Base-by-base conservation (phyloP, 92 coral and sea anemone genomes). In the Blastomussa wellsi region DNA sequence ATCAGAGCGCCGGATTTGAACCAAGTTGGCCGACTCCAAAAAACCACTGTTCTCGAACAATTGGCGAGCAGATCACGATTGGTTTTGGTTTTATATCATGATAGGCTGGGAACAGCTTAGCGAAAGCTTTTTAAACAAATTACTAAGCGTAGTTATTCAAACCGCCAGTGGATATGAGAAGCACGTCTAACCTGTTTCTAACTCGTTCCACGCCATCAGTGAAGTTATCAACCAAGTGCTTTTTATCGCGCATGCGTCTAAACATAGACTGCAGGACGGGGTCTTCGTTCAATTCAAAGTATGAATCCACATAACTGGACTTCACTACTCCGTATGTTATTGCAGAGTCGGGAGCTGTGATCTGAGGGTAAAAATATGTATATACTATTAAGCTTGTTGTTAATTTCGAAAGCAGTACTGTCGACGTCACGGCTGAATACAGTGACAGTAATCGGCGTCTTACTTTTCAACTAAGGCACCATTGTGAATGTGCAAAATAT, bases 291-390 rank as follows among this genome's bases (percentile, higher is more conserved):
- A 90, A 90, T 71, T 94, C 98, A 78, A 94, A 94, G 88, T 89
- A 94, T 22, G 95, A 92, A 71, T 94, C 98, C 37, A 94, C 98
- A 39, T 81, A 94, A 65, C 98, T 94, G 13, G 98, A 94, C 89
- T 94, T 94, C 6, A 94, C 98, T 9, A 94, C 98, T 36, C 98
- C 95, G 83, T 90, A 94, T 69, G 95, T 85, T 73, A 92, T 73
- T 75, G 80, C 81, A 20, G 95, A 91, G 48, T 90, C 91, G n/a
- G 84, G 87, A 41, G 86, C 90, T 68, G 95, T 94, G 76, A 90
- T 86, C 98, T 94, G 60, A 11, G 15, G 77, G 65, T 5, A 26
- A 22, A 5, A 22, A 57, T 14, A 57, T 1, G 20, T 17, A 52
- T 0, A 0, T 57, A 5, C 31, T n/a, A n/a, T n/a, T n/a, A n/a